Percentiles rank a stretch among this genome's conserved stretches.
These are phyloP conservation scores for Umimayanthus kanabou DNA, from an alignment of 92 coral and sea anemone genomes.

Conservation along the genomic window DNA sequence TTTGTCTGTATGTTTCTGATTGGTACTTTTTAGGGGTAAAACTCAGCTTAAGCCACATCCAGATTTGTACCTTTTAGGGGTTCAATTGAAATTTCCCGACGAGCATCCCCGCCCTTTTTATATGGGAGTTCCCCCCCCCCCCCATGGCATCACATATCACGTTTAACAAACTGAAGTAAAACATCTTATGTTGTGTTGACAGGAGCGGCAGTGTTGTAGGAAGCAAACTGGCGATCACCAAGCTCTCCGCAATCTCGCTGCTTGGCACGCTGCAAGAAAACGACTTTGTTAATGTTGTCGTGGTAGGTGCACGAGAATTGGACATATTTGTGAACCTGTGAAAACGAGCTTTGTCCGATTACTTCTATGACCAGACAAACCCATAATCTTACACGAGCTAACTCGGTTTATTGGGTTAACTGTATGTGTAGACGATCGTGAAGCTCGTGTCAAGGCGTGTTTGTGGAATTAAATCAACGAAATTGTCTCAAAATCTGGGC, in stretches of 20 bases:
- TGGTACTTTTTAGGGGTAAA: too few species aligned
- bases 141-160: too few species aligned
- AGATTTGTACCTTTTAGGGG: too few species aligned
- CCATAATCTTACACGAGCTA: background rate
- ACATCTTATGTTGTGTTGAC: background rate
- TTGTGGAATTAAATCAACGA: too few species aligned
- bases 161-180: background rate
- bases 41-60: too few species aligned
- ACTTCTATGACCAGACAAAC: background rate
- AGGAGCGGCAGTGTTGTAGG: constrained; percentile 99
- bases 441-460: too few species aligned
- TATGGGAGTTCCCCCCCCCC: too few species aligned
- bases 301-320: constrained; percentile 31
- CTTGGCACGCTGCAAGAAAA: constrained; percentile 97
- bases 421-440: background rate
- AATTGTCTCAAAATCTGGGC: too few species aligned
- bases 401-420: background rate
- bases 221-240: constrained; percentile 77
- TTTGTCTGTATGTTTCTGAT: too few species aligned
- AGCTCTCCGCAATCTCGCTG: constrained; percentile 73
- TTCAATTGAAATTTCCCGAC: too few species aligned
- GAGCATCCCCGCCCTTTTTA: too few species aligned
- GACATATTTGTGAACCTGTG: background rate
- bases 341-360: background rate
- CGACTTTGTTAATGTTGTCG: constrained; percentile 89